phyloP scores from a whole-genome alignment of 2,797 vertebrate species.

The Thunnus albacares region DNA sequence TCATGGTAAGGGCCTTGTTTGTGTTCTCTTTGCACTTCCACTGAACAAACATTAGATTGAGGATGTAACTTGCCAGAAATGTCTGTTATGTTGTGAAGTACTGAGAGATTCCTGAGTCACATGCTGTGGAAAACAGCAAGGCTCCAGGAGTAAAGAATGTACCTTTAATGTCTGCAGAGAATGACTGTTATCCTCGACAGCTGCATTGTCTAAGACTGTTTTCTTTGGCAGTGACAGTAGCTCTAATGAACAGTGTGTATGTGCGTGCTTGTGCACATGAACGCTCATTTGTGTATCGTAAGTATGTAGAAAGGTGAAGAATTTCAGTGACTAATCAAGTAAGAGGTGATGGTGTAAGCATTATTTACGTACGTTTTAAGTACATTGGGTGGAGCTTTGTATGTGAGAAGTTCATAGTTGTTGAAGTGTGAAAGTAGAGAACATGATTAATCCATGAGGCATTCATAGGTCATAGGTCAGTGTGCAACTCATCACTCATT shows the following conservation, averaged over 20 bases:
- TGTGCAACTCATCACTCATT: neutral
- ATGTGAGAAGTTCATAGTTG: neutral
- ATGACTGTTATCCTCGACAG: neutral
- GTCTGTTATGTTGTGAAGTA: constrained; percentile 60
- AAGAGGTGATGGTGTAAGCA: neutral
- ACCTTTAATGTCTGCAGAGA: constrained; percentile 3
- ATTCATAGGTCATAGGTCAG: neutral
- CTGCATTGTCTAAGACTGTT: constrained; percentile 25
- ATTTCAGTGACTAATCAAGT: constrained; percentile 32
- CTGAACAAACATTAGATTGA: constrained; percentile 17
- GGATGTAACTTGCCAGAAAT: constrained; percentile 63
- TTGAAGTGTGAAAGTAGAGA: neutral
- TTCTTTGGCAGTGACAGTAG: constrained; percentile 21
- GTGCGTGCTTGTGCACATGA: neutral
- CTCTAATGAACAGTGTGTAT: constrained; percentile 6
- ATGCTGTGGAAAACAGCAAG: constrained; percentile 42
- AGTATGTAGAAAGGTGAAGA: neutral
- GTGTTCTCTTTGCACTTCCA: neutral
- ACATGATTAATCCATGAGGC: neutral
- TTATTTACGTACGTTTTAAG: neutral
- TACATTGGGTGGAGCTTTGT: constrained; percentile 50
- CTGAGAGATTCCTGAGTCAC: constrained; percentile 81
- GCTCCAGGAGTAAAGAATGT: neutral
- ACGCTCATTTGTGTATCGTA: neutral
- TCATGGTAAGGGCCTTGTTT: neutral